Evolutionary conservation across 1,140 invertebrate genomes (phyloP), one percentile per base, ranked within the genome.

Genomic region (Dreissena rostriformis): DNA sequence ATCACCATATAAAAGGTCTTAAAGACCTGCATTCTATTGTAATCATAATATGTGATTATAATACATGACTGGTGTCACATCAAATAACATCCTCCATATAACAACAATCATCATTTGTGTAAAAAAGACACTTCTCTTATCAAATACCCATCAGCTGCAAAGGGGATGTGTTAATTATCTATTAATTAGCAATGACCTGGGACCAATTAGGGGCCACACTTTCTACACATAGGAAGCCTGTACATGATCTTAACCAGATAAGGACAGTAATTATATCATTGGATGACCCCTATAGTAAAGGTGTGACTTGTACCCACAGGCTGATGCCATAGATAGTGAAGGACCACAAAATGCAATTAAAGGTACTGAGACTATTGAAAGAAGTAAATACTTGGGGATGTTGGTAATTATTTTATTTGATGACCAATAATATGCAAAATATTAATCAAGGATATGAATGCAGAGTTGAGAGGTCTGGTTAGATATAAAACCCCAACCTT

Each of bases 161-260:
- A 61, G 49, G 70, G 77, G 77, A 79, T 79, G 70, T 79, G 53
- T 49, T 79, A 79, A 79, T 79, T 79, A 79, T 55, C 26, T 55
- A 49, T 55, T 79, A 79, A 79, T 79, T 67, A 68, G n/a, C 67
- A 66, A 68, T 53, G 65, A 66, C 1, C 29, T 57, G 63, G 39
- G 65, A 1, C 57, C 53, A 79, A 79, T 79, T 79, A 79, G 55
- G 77, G 68, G 67, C 49, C 77, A 79, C 77, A 79, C 77, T 79
- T 79, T 52, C 26, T 53, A 78, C n/a, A 79, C 77, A 79, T 79
- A 79, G 77, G 77, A 79, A 68, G 77, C 70, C 57, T 52, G 53
- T 65, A 53, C 65, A n/a, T 57, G 77, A 68, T 79, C 15, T 24
- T 79, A 19, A 22, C 17, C 12, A 70, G 77, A 79, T 79, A 79